These are phyloP conservation scores for Lophochroa leadbeateri DNA, from an alignment of 2,113 vertebrate genomes.

Conservation along the genomic window DNA sequence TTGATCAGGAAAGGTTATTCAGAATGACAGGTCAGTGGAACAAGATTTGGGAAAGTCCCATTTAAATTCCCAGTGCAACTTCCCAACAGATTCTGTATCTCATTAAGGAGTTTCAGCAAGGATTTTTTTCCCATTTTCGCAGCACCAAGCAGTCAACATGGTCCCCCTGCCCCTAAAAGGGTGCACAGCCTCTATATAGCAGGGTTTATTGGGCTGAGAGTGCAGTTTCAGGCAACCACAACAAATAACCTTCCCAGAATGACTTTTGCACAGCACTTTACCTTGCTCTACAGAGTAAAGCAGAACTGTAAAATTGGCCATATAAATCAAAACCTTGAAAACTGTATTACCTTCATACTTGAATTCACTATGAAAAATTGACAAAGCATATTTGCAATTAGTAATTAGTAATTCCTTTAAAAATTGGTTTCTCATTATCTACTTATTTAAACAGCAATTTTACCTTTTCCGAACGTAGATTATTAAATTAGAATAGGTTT, in stretches of 20 bases:
- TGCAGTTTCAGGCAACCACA: not conserved
- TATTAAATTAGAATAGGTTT: constrained; percentile 52
- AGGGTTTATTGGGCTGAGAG: not conserved
- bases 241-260: not conserved
- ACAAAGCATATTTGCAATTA: not conserved
- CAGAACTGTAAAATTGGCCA: not conserved
- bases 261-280: not conserved
- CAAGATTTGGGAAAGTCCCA: not conserved
- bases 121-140: not conserved
- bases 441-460: not conserved
- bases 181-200: not conserved
- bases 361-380: not conserved
- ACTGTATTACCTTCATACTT: not conserved
- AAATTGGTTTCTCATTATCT: constrained; percentile 16
- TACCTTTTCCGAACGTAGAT: constrained; percentile 1
- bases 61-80: not conserved
- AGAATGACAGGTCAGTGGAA: not conserved
- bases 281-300: not conserved
- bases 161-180: not conserved
- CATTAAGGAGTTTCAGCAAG: not conserved
- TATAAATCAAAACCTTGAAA: not conserved
- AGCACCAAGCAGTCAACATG: not conserved
- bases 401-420: not conserved
- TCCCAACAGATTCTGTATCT: not conserved
- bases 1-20: not conserved